phyloP scores from a whole-genome alignment of 1,140 invertebrate species.

The Drosophila repletoides region DNA sequence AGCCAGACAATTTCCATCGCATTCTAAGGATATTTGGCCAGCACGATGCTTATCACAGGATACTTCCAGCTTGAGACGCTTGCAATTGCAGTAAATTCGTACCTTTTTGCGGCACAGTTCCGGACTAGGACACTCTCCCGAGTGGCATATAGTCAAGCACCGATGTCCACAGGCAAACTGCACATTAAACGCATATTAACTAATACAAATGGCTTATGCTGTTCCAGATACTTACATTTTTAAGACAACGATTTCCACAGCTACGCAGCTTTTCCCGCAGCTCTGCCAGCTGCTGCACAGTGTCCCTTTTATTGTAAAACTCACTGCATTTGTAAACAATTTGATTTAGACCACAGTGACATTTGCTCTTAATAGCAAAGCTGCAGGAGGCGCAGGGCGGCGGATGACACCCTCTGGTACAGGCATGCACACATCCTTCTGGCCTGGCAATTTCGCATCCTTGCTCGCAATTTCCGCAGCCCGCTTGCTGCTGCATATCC shows the following conservation, averaged over 20 bases:
- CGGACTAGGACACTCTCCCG: conserved; percentile 87
- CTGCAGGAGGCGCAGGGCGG: conserved; percentile 88
- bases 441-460: conserved; percentile 88
- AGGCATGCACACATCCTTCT: conserved; percentile 90
- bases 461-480: conserved; percentile 89
- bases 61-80: conserved; percentile 87
- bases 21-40: conserved; percentile 84
- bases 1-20: conserved; percentile 86
- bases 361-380: conserved; percentile 87
- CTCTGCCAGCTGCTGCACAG: conserved; percentile 82
- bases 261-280: conserved; percentile 50
- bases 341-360: conserved; percentile 91
- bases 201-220: background rate
- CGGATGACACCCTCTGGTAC: conserved; percentile 90
- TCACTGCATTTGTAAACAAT: conserved; percentile 89
- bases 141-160: conserved; percentile 90
- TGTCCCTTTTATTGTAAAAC: conserved; percentile 84
- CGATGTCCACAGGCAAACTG: conserved; percentile 89
- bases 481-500: conserved; percentile 75
- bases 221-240: conserved; percentile 85
- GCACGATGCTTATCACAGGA: conserved; percentile 86
- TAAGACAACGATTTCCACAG: conserved; percentile 90
- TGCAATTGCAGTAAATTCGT: conserved; percentile 90
- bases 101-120: conserved; percentile 91
- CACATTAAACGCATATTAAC: conserved; percentile 45